phyloP scores from a whole-genome alignment of 1,140 invertebrate genomes.

The Bombus pascuorum region DNA sequence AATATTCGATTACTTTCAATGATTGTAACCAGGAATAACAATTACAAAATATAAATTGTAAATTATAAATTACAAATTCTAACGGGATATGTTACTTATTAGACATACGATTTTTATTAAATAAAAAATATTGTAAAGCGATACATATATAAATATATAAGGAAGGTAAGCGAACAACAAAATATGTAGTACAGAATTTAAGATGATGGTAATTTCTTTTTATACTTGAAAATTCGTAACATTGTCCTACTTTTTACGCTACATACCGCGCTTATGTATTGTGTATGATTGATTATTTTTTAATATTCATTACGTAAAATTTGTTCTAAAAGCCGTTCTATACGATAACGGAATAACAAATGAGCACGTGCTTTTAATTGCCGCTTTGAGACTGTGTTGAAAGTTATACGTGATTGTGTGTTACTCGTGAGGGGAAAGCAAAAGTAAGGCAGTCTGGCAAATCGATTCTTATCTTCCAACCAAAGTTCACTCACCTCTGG shows the following conservation, averaged over 20 bases:
- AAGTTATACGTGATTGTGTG: constrained; percentile 5
- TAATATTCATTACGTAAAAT: constrained; percentile 6
- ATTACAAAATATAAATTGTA: too few relatives aligned
- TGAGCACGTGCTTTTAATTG: background rate
- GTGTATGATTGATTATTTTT: background rate
- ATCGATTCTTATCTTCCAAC: constrained; percentile 62
- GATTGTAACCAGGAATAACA: too few relatives aligned
- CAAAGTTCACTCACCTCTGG: constrained; percentile 58
- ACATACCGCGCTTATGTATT: background rate
- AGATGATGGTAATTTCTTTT: background rate
- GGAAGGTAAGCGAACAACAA: too few relatives aligned
- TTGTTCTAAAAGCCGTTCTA: background rate
- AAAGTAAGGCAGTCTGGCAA: constrained; percentile 61
- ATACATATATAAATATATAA: too few relatives aligned
- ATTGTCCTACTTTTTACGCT: background rate
- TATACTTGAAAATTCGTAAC: background rate
- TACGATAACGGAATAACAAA: background rate
- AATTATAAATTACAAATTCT: too few relatives aligned
- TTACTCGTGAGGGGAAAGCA: constrained; percentile 36
- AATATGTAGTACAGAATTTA: background rate
- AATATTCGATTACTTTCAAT: background rate
- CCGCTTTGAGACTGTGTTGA: background rate
- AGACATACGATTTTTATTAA: too few relatives aligned
- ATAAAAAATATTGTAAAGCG: too few relatives aligned
- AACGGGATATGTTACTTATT: too few relatives aligned